phyloP scores from a whole-genome alignment of 2,113 vertebrate species.

The Epinephelus fuscoguttatus region DNA sequence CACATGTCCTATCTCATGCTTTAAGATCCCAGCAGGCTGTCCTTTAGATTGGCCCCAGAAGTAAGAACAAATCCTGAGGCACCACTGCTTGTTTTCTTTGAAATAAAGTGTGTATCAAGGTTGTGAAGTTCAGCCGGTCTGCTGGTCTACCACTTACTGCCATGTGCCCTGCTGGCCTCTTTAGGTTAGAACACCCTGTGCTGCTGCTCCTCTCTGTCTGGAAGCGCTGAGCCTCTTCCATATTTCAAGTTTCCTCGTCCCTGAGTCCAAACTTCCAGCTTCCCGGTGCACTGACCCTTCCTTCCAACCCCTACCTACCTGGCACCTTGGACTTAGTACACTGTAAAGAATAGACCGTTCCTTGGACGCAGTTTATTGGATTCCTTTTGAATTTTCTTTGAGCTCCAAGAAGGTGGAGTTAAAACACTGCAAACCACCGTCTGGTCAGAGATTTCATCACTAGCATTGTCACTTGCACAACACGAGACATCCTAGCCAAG shows the following conservation, averaged over 20 bases:
- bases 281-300: constrained; percentile 16
- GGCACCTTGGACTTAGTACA: constrained; percentile 16
- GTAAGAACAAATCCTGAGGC: neutral
- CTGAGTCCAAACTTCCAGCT: neutral
- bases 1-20: neutral
- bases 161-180: constrained; percentile 16
- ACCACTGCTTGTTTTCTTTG: neutral
- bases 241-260: constrained; percentile 10
- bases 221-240: neutral
- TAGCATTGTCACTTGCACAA: too few species aligned
- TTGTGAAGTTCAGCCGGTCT: constrained; percentile 19
- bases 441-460: too few species aligned
- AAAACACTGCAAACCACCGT: too few species aligned
- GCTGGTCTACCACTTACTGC: constrained; percentile 11
- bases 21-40: neutral
- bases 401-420: too few species aligned
- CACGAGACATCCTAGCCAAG: too few species aligned
- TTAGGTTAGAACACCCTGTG: constrained; percentile 10
- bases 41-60: neutral
- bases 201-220: constrained; percentile 7
- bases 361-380: neutral
- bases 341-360: neutral
- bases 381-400: neutral
- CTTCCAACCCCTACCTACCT: constrained; percentile 1
- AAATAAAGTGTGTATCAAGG: neutral